Evolutionary conservation across 2,888 invertebrate species (phyloP).

Genomic region (Idaea dimidiata): DNA sequence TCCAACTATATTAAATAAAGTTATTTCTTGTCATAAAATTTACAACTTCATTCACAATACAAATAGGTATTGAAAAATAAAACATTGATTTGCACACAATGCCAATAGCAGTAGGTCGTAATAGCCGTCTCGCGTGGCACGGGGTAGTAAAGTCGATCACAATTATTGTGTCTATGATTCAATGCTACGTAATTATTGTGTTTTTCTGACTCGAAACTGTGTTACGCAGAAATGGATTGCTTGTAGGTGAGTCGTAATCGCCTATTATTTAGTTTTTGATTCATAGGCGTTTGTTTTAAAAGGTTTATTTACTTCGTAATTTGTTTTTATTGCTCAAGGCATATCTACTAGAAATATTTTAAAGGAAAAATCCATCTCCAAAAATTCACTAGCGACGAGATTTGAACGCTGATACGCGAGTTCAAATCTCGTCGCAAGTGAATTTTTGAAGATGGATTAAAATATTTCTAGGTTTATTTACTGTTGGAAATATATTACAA

Average conservation of each 20-base stretch:
- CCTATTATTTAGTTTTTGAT: background rate
- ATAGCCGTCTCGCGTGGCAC: constrained; percentile 27
- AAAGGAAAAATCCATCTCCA: too few relatives aligned
- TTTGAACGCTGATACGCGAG: too few relatives aligned
- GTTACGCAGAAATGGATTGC: background rate
- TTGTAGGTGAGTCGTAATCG: background rate
- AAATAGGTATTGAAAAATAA: background rate
- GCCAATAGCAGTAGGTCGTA: constrained; percentile 11
- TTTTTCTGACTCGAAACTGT: constrained; percentile 13
- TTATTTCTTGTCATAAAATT: too few relatives aligned
- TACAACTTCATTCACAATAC: background rate
- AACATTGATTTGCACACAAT: constrained; percentile 3
- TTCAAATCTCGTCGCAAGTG: too few relatives aligned
- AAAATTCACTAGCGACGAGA: too few relatives aligned
- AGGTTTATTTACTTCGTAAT: background rate
- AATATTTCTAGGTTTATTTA: too few relatives aligned
- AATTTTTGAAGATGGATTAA: too few relatives aligned
- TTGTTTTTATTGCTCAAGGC: too few relatives aligned
- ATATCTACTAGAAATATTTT: too few relatives aligned
- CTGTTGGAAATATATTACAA: too few relatives aligned
- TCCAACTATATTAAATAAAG: too few relatives aligned
- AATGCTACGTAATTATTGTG: constrained; percentile 17
- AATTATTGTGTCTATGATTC: constrained; percentile 21
- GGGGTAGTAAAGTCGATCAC: constrained; percentile 24
- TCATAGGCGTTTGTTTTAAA: background rate